phyloP scores from a whole-genome alignment of 53 echinoderm and acorn worm genomes.

The Echinometra lucunter region DNA sequence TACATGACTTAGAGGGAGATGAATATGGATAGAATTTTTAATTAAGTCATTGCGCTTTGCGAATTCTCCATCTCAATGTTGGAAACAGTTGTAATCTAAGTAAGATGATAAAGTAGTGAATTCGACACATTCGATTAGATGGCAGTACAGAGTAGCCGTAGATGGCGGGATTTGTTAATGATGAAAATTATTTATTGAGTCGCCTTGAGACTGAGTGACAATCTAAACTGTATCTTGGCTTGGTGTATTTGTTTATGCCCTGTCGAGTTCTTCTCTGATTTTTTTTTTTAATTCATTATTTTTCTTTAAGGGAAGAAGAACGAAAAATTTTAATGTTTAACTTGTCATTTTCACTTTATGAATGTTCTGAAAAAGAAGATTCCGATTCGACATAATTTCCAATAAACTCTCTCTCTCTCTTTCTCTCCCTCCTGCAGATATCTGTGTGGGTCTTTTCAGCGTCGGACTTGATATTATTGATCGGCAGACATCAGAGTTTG shows the following conservation, averaged over 20 bases:
- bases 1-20: neutral
- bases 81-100: neutral
- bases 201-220: neutral
- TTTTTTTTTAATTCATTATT: too few relatives aligned
- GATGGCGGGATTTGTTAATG: neutral
- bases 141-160: neutral
- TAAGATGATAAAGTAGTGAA: neutral
- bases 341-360: too few relatives aligned
- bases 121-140: neutral
- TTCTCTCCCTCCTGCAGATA: conserved; percentile 64
- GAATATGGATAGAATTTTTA: neutral
- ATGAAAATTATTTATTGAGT: neutral
- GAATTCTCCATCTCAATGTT: neutral
- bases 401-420: neutral
- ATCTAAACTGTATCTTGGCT: too few relatives aligned
- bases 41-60: neutral
- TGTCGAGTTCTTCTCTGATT: too few relatives aligned
- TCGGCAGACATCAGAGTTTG: conserved; percentile 78
- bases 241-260: too few relatives aligned
- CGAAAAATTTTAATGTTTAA: too few relatives aligned
- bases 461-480: conserved; percentile 80
- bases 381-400: too few relatives aligned
- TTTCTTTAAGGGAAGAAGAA: too few relatives aligned
- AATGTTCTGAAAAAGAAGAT: too few relatives aligned
- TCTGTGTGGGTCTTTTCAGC: conserved; percentile 89